These are phyloP conservation scores for Adrianichthys oophorus DNA, from an alignment of 2,797 vertebrate genomes.

Conservation along the genomic window DNA sequence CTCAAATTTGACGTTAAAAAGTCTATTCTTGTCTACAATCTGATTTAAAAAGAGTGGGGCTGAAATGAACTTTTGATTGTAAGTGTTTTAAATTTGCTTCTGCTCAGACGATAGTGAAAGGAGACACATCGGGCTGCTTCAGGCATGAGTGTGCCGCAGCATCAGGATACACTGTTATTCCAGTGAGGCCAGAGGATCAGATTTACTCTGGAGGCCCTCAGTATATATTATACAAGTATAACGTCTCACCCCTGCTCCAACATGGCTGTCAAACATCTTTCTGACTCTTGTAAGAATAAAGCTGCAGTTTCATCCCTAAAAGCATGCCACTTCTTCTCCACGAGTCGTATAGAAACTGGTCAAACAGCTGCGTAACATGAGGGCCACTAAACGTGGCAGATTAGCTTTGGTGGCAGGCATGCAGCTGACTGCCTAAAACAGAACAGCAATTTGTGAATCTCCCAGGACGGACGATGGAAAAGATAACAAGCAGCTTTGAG, in stretches of 20 bases:
- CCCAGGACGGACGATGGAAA: slow-evolving; percentile 43
- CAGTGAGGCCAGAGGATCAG: slow-evolving; percentile 16
- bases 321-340: background rate
- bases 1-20: too few species aligned
- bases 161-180: slow-evolving; percentile 12
- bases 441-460: slow-evolving; percentile 35
- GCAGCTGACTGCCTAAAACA: slow-evolving; percentile 44
- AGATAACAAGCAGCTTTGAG: slow-evolving; percentile 37
- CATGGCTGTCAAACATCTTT: background rate
- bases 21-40: too few species aligned
- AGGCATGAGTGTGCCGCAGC: slow-evolving; percentile 19
- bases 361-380: slow-evolving; percentile 50
- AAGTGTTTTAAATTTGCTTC: background rate
- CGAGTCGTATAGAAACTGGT: slow-evolving; percentile 30
- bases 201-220: slow-evolving; percentile 4
- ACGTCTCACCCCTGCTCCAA: too few species aligned
- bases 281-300: background rate
- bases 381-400: slow-evolving; percentile 18
- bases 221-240: too few species aligned
- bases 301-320: slow-evolving; percentile 2
- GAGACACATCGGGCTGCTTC: slow-evolving; percentile 3
- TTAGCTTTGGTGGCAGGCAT: slow-evolving; percentile 20
- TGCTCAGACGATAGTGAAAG: background rate
- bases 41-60: too few species aligned
- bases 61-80: too few species aligned